Evolutionary conservation across 2,797 vertebrate genomes (phyloP), one percentile per base, ranked within the genome.

Genomic region (Myotis findleyi): DNA sequence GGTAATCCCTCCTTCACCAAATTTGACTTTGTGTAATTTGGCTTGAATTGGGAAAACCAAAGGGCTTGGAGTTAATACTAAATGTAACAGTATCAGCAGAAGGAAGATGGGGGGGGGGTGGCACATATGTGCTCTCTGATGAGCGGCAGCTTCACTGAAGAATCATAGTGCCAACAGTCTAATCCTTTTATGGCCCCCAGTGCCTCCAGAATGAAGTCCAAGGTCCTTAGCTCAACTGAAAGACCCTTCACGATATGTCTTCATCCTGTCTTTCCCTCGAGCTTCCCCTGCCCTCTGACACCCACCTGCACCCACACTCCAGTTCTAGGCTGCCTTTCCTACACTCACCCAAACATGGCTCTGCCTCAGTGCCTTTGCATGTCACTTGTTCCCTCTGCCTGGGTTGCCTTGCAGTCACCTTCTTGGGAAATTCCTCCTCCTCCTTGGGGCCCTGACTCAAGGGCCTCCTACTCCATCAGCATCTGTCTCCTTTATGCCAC

Each of bases 11-110:
- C 66, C 41, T 30, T 90, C 27, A 47, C 10, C n/a, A 47, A 64
- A 72, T 83, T 27, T 64, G n/a, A 4, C n/a, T 82, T 91, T 85
- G 30, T 30, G 2, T 16, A 69, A 7, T 95, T 92, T 77, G 30
- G 16, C 68, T 83, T 80, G 55, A 88, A 82, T 82, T 64, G 21
- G 57, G 38, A 88, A 95, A 93, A 87, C 33, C 77, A 90, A 87
- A 55, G 8, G 25, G 8, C 36, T 57, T 90, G 4, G 36, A 3
- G 69, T 94, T 75, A 62, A 41, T 55, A 75, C 18, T 53, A 89
- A 76, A 81, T 85, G 7, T 79, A 55, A 55, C 30, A 79, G 25
- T 51, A 30, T 38, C 68, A 80, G 81, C 66, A 71, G 38, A 49
- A 30, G 44, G 64, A 69, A 36, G 23, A 57, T 41, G 21, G 44